phyloP scores from a whole-genome alignment of 2,888 invertebrate species.

The Agrochola macilenta region DNA sequence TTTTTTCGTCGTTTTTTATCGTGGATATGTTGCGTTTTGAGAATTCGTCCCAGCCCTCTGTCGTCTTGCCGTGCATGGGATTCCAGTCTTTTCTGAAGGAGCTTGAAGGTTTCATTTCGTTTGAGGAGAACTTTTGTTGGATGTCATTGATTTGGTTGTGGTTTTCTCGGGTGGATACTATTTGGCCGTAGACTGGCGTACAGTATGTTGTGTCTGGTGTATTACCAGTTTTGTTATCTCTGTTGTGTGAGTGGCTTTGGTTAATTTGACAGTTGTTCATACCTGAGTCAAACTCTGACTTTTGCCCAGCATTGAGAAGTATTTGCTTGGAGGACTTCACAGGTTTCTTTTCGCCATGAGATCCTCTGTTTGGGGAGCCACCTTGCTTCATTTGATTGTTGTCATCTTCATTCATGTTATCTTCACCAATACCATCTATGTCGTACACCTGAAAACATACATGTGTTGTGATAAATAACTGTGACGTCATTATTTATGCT shows the following conservation, averaged over 20 bases:
- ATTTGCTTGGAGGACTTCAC: constrained; percentile 88
- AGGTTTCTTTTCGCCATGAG: constrained; percentile 76
- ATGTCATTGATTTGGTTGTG: constrained; percentile 89
- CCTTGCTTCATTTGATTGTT: constrained; percentile 60
- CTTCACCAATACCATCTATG: constrained; percentile 86
- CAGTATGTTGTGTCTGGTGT: constrained; percentile 87
- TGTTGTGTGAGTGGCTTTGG: constrained; percentile 75
- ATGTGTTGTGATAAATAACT: neutral
- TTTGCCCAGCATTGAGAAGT: constrained; percentile 87
- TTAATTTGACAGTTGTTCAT: constrained; percentile 88
- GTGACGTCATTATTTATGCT: neutral
- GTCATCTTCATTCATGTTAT: constrained; percentile 84
- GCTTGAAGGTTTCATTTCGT: constrained; percentile 85
- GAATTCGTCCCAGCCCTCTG: constrained; percentile 86
- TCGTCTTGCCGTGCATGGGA: constrained; percentile 79
- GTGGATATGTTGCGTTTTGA: constrained; percentile 84
- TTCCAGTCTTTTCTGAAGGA: constrained; percentile 86
- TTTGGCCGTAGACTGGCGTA: constrained; percentile 88
- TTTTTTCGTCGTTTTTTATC: constrained; percentile 82
- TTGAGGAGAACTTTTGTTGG: constrained; percentile 83
- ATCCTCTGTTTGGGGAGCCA: constrained; percentile 75
- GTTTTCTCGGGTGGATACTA: constrained; percentile 87
- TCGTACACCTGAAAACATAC: constrained; percentile 83
- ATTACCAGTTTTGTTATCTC: constrained; percentile 76
- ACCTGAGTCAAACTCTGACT: constrained; percentile 88